These are phyloP conservation scores for Montipora foliosa DNA, from an alignment of 64 coral and sea anemone species.

Conservation along the genomic window DNA sequence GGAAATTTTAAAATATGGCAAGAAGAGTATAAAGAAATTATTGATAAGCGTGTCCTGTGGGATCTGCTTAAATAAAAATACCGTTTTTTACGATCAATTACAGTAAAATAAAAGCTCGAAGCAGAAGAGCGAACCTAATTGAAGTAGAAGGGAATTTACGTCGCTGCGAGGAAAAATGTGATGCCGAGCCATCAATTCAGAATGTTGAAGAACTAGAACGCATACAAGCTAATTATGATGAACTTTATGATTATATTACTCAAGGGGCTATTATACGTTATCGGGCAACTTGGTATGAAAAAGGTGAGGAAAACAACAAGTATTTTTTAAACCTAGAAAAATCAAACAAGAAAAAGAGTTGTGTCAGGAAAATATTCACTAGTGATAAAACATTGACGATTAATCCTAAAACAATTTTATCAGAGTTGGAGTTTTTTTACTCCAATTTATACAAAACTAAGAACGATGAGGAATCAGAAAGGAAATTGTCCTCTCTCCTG, in stretches of 20 bases:
- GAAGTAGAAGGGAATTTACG: constrained; percentile 10
- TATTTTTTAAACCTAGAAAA: too few relatives aligned
- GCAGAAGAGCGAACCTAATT: too few relatives aligned
- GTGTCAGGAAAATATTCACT: too few relatives aligned
- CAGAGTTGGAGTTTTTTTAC: constrained; percentile 2
- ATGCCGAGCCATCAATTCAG: background rate
- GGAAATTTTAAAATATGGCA: too few relatives aligned
- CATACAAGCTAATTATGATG: constrained; percentile 49
- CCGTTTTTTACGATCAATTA: too few relatives aligned
- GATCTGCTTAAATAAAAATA: too few relatives aligned
- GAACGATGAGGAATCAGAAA: background rate
- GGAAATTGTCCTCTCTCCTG: background rate
- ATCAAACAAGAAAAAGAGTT: too few relatives aligned
- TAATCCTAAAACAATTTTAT: background rate
- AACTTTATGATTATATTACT: constrained; percentile 37
- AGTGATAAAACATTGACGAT: too few relatives aligned
- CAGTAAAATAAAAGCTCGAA: too few relatives aligned
- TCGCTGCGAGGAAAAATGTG: background rate
- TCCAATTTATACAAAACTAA: constrained; percentile 3
- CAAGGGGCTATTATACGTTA: constrained; percentile 38
- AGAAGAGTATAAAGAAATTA: too few relatives aligned
- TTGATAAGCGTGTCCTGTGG: too few relatives aligned
- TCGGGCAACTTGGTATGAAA: background rate
- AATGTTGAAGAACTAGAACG: constrained; percentile 19
- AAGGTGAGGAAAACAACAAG: too few relatives aligned